Evolutionary conservation across 2,888 invertebrate species (phyloP), one percentile per base, ranked within the genome.

Genomic region (Panopea generosa): DNA sequence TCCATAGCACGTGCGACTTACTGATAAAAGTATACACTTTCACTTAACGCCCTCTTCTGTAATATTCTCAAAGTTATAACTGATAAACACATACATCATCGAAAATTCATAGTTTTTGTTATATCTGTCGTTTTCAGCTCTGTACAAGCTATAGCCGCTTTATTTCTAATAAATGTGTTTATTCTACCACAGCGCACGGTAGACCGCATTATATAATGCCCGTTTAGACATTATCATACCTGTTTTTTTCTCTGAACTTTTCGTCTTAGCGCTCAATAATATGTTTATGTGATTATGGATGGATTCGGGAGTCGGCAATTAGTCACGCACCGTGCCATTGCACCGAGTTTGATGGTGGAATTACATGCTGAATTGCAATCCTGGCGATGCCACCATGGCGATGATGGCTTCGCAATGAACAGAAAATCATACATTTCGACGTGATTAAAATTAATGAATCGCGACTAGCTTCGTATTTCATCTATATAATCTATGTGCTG

Each of bases 361-460:
- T 53, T 53, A 53, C 53, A 53, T 53, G 53, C 53, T 53, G 53
- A 53, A 53, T 53, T 53, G 53, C 53, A 53, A 26, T 29, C 14
- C 29, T 26, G 16, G 27, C 16, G 7, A n/a, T 53, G 27, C 53
- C 53, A 27, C 53, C 53, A 16, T 2, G 53, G 53, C 14, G 53
- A 29, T 26, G 27, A 53, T 27, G 53, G 18, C 20, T n/a, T 50
- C 11, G 20, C 50, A 50, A 50, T 22, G 22, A 22, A 14, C 50
- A 22, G 20, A 33, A 50, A 24, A 20, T 14, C 50, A 24, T 50
- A 50, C 24, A 50, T 50, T 50, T 50, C 50, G 24, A 50, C 18
- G 50, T 50, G 50, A 50, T 50, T 50, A 50, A 24, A 50, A 22
- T 50, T 50, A 50, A 50, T 50, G 18, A 50, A 50, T 50, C 33